Conservation (phyloP, 2,797 vertebrate genomes). For the Poeciliopsis infans region DNA sequence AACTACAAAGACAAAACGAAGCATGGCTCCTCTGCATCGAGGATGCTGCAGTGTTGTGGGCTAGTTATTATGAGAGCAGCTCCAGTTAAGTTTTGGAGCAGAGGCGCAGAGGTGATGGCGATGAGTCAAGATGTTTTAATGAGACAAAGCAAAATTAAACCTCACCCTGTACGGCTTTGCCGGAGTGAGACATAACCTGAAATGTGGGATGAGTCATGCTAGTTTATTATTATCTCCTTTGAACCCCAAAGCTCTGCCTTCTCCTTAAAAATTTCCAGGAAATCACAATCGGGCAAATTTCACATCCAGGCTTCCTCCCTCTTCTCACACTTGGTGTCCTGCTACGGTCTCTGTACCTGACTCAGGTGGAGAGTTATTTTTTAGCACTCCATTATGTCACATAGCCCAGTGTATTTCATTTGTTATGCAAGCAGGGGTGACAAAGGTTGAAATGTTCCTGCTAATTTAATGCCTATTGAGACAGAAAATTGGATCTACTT, state of each 20-base stretch:
- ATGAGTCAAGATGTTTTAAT: conserved; percentile 47
- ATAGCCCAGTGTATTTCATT: conserved; percentile 74
- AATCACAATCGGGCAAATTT: conserved; percentile 23
- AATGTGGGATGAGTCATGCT: conserved; percentile 9
- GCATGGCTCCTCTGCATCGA: conserved; percentile 37
- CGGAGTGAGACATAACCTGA: conserved; percentile 12
- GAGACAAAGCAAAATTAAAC: conserved; percentile 39
- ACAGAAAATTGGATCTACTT: conserved; percentile 82
- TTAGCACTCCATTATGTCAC: conserved; percentile 73
- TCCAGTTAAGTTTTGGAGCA: conserved; percentile 31
- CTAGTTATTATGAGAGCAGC: conserved; percentile 25
- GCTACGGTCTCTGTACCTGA: conserved; percentile 14
- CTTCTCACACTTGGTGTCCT: conserved; percentile 42
- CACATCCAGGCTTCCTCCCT: conserved; percentile 22
- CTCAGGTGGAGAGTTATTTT: conserved; percentile 57
- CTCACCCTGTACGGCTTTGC: conserved; percentile 1
- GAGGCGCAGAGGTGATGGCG: conserved; percentile 25
- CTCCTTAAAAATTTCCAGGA: conserved; percentile 22
- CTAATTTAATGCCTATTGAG: conserved; percentile 84
- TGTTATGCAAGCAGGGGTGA: conserved; percentile 72
- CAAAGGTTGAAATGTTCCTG: conserved; percentile 75
- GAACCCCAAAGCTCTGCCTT: neutral
- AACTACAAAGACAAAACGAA: conserved; percentile 45
- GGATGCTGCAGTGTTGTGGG: conserved; percentile 23
- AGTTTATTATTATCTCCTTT: conserved; percentile 18